Evolutionary conservation across 2,113 vertebrate genomes (phyloP).

Genomic region (Sinocyclocheilus grahami): DNA sequence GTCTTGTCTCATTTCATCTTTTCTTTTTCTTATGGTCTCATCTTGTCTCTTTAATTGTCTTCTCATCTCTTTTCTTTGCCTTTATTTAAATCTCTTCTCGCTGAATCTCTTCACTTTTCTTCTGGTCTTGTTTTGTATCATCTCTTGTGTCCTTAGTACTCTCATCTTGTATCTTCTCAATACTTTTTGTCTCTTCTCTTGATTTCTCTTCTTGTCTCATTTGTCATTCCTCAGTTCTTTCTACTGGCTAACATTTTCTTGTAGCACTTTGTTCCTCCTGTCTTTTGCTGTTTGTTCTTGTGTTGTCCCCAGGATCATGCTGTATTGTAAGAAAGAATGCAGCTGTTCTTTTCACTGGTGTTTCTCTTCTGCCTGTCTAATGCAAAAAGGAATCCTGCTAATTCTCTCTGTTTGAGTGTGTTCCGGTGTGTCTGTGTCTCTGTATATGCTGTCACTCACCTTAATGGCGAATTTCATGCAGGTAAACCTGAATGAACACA

Average conservation of each 20-base stretch:
- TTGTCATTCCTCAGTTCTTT: background rate
- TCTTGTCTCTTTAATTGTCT: background rate
- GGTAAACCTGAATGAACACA: background rate
- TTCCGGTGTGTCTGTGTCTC: background rate
- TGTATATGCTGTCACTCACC: background rate
- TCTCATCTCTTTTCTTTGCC: background rate
- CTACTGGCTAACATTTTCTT: background rate
- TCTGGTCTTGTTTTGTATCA: background rate
- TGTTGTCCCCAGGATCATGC: background rate
- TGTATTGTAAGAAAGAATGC: slow-evolving; percentile 28
- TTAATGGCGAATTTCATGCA: slow-evolving; percentile 13
- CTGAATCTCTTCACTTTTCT: background rate
- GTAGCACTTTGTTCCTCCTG: background rate
- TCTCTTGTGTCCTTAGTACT: too few species aligned
- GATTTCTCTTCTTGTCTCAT: background rate
- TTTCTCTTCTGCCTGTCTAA: background rate
- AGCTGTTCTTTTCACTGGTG: slow-evolving; percentile 9
- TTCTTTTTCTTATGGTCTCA: background rate
- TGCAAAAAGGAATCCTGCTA: background rate
- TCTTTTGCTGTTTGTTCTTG: background rate
- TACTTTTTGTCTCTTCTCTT: background rate
- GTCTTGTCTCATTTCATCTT: background rate
- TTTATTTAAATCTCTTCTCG: background rate
- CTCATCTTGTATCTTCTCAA: background rate
- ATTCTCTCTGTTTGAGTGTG: slow-evolving; percentile 26